Evolutionary conservation across 2,888 invertebrate genomes (phyloP).

Genomic region (Heterodera filipjevi): DNA sequence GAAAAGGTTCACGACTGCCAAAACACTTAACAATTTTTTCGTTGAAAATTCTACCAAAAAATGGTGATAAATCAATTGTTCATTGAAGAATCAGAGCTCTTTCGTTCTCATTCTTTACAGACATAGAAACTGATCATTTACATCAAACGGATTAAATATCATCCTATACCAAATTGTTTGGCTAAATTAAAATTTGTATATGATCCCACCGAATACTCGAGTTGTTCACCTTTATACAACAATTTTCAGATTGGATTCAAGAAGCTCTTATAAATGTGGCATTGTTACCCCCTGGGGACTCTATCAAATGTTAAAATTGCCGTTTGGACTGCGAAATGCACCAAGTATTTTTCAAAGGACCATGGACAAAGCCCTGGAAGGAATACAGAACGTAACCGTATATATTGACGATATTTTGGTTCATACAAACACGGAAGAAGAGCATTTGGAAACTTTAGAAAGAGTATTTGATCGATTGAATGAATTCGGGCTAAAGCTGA

Average conservation of each 20-base stretch:
- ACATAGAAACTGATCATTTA: too few species aligned
- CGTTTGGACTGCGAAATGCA: slow-evolving; percentile 30
- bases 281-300: slow-evolving; percentile 27
- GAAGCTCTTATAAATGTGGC: slow-evolving; percentile 13
- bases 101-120: too few species aligned
- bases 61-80: too few species aligned
- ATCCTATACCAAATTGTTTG: too few species aligned
- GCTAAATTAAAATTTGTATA: too few species aligned
- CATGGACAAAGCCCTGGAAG: slow-evolving; percentile 32
- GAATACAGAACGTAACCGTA: slow-evolving; percentile 28
- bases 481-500: slow-evolving; percentile 12
- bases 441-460: not conserved
- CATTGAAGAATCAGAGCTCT: too few species aligned
- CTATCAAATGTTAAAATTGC: slow-evolving; percentile 33
- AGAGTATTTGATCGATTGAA: slow-evolving; percentile 12
- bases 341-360: slow-evolving; percentile 36
- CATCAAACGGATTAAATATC: too few species aligned
- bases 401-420: slow-evolving; percentile 44
- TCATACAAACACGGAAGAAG: slow-evolving; percentile 19
- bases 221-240: too few species aligned
- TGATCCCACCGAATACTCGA: too few species aligned
- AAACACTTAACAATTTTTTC: too few species aligned
- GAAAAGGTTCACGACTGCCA: too few species aligned
- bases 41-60: too few species aligned
- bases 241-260: slow-evolving; percentile 18